These are phyloP conservation scores for Xestia c-nigrum DNA, from an alignment of 2,888 invertebrate species.

Conservation along the genomic window DNA sequence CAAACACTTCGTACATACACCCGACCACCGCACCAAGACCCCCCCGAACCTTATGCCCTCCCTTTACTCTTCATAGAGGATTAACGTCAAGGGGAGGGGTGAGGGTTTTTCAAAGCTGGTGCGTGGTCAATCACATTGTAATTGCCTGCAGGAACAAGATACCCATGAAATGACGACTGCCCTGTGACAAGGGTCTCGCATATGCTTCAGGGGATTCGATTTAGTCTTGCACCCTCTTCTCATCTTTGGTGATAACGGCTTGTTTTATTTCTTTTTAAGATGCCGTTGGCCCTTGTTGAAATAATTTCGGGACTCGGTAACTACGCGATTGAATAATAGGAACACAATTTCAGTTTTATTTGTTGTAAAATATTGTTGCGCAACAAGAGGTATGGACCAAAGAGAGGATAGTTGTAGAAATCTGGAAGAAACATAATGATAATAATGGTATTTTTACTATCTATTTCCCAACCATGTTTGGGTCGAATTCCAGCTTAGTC, in stretches of 20 bases:
- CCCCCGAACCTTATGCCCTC: constrained; percentile 56
- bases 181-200: constrained; percentile 85
- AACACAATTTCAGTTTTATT: not conserved
- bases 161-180: constrained; percentile 88
- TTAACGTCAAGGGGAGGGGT: constrained; percentile 31
- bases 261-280: constrained; percentile 56
- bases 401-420: not conserved
- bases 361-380: not conserved
- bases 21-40: constrained; percentile 72
- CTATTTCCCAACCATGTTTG: not conserved
- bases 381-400: not conserved
- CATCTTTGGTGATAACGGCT: constrained; percentile 58
- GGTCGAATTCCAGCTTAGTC: not conserved
- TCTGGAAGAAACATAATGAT: not conserved
- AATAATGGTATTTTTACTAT: not conserved
- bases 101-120: constrained; percentile 70
- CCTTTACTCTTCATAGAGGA: constrained; percentile 24
- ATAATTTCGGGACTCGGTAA: not conserved
- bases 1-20: constrained; percentile 80
- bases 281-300: not conserved
- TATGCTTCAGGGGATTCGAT: constrained; percentile 80
- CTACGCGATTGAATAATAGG: not conserved
- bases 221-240: constrained; percentile 76
- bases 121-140: constrained; percentile 86
- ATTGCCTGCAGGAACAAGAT: constrained; percentile 87